Conservation (phyloP, 2,888 invertebrate genomes). For the Synergus laeviventris region DNA sequence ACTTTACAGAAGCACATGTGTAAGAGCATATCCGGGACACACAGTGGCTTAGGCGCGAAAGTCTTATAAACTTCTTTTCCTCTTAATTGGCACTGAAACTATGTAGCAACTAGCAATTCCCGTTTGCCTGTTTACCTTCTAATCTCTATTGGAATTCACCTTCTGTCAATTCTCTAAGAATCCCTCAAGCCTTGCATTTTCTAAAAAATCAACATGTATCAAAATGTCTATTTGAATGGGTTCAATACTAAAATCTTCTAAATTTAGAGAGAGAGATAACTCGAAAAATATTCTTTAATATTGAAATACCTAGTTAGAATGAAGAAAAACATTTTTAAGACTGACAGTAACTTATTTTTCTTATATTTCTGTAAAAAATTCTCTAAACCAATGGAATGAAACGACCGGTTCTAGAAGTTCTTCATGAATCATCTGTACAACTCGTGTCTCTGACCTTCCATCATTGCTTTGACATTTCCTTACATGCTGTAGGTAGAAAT, state of each 20-base stretch:
- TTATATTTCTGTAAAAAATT: neutral
- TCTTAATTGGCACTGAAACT: slow-evolving; percentile 60
- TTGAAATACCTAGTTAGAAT: neutral
- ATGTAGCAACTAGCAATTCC: slow-evolving; percentile 41
- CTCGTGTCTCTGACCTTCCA: slow-evolving; percentile 24
- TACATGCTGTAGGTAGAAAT: neutral
- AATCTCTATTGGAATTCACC: slow-evolving; percentile 39
- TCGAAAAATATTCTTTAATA: neutral
- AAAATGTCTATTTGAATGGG: no score
- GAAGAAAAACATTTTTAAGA: neutral
- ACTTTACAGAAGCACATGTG: neutral
- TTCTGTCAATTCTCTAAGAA: slow-evolving; percentile 28
- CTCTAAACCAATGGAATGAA: neutral
- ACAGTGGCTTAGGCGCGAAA: slow-evolving; percentile 56
- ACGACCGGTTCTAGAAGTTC: slow-evolving; percentile 5
- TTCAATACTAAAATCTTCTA: no score
- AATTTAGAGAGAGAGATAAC: neutral
- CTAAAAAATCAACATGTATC: neutral
- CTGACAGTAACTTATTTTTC: neutral
- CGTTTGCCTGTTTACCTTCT: slow-evolving; percentile 55
- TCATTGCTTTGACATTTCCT: slow-evolving; percentile 19
- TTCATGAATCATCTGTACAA: slow-evolving; percentile 11
- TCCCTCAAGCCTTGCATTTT: slow-evolving; percentile 4
- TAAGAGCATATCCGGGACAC: slow-evolving; percentile 23
- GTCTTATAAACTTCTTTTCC: slow-evolving; percentile 55